phyloP scores from a whole-genome alignment of 2,888 invertebrate genomes.

The Sinopyrophorus schimmeli region DNA sequence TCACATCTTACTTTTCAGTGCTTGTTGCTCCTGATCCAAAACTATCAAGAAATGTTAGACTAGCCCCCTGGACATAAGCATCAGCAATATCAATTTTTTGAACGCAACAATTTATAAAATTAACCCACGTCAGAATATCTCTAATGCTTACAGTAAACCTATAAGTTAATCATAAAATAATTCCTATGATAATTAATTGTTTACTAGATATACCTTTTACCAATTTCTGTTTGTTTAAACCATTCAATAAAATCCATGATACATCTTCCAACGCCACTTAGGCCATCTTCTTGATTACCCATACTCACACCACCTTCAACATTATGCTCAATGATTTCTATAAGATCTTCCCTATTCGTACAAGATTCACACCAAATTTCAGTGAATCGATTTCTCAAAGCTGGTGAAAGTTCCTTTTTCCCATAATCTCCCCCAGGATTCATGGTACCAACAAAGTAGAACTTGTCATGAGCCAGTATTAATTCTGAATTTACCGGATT shows the following conservation, averaged over 20 bases:
- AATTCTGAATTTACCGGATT: constrained; percentile 59
- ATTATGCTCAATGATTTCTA: constrained; percentile 81
- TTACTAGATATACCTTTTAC: constrained; percentile 57
- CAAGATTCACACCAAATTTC: constrained; percentile 97
- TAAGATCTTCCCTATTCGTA: constrained; percentile 71
- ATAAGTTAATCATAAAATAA: constrained; percentile 41
- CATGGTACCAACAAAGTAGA: constrained; percentile 97
- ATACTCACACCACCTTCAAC: constrained; percentile 61
- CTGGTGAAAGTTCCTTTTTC: constrained; percentile 98
- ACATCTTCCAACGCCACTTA: constrained; percentile 65
- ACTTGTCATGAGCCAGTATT: constrained; percentile 70
- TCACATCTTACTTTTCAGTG: constrained; percentile 62
- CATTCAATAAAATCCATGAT: constrained; percentile 82
- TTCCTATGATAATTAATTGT: neutral
- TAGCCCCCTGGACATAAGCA: constrained; percentile 88
- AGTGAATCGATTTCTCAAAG: constrained; percentile 94
- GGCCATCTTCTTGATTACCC: constrained; percentile 59
- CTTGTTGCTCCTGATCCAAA: constrained; percentile 83
- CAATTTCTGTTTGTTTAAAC: constrained; percentile 72
- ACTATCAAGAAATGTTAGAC: constrained; percentile 88
- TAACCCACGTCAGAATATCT: constrained; percentile 90
- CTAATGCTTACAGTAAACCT: constrained; percentile 87
- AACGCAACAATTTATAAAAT: constrained; percentile 76
- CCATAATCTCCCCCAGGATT: constrained; percentile 99
- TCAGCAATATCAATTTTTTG: constrained; percentile 57